Evolutionary conservation across 2,888 invertebrate genomes (phyloP).

Genomic region (Cinara cedri): DNA sequence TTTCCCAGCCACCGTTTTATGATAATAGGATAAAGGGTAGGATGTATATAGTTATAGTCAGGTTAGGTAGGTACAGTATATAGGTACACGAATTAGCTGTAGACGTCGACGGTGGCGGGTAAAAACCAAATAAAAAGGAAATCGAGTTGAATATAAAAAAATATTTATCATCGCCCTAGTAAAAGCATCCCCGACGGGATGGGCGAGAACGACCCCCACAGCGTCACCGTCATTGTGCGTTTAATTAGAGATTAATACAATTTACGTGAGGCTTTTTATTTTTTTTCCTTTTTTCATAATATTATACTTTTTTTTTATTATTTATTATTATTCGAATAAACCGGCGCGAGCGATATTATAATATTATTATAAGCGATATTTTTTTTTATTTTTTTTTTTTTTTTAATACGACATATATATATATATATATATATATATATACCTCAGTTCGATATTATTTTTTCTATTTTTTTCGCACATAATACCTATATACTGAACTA

Average conservation of each 20-base stretch:
- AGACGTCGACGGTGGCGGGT: background rate
- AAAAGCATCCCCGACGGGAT: background rate
- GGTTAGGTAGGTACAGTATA: no score
- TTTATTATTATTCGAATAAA: conserved; percentile 4
- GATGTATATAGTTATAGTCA: no score
- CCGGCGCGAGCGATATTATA: background rate
- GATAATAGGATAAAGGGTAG: no score
- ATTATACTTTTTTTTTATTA: no score
- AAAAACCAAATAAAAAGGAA: background rate
- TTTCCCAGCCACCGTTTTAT: no score
- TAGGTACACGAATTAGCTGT: no score
- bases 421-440: background rate
- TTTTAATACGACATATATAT: background rate
- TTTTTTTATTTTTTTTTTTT: no score
- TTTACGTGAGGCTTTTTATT: background rate
- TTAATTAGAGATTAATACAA: conserved; percentile 23
- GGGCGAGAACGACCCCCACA: background rate
- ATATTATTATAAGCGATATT: no score
- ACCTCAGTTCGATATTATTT: background rate
- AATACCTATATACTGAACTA: background rate
- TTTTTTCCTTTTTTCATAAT: background rate
- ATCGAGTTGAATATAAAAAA: conserved; percentile 20
- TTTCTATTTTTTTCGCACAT: background rate
- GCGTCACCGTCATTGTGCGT: background rate
- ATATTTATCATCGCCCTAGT: background rate